Evolutionary conservation across 2,888 invertebrate species (phyloP), one percentile per base, ranked within the genome.

Genomic region (Anarsia innoxiella): DNA sequence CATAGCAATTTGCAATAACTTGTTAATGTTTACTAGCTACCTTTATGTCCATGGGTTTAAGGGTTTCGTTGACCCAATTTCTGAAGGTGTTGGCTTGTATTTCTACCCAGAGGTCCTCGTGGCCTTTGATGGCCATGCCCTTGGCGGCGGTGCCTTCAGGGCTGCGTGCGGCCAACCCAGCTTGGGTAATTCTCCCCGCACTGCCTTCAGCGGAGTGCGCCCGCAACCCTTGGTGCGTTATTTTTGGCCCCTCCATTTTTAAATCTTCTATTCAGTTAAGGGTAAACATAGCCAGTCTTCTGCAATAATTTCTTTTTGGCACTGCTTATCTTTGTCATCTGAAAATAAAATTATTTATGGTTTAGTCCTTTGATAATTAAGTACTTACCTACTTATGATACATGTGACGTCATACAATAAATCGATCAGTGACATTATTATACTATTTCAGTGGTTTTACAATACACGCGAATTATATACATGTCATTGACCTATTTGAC

Each of bases 41-140:
- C 87, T 89, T 89, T 71, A 89, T 89, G 51, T 88, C 88, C 45
- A 89, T 86, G 31, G 91, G 91, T 45, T 89, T 89, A 47, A 95
- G 75, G 57, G 94, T 93, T 71, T 98, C 97, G 76, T 98, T 98
- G 59, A 97, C 95, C 98, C 98, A 98, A 78, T 98, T 98, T 54
- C 93, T 90, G 72, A 98, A 98, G 25, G 98, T 98, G 74, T 95
- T 94, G 31, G 96, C 94, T 73, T 97, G 97, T 49, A 96, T 96
- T 70, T 96, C 95, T 35, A 97, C 95, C 97, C 97, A 97, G 28
- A 96, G 90, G 64, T 96, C 96, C 78, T 96, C 95, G 64, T 95
- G 92, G 49, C 96, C 97, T 66, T 95, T 95, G 67, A 96, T 96
- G 56, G 93, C 92, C 95, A 96, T 96, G 49, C 95, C 95, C 66